These are phyloP conservation scores for Sibirionetta formosa DNA, from an alignment of 2,797 vertebrate genomes.

Conservation along the genomic window DNA sequence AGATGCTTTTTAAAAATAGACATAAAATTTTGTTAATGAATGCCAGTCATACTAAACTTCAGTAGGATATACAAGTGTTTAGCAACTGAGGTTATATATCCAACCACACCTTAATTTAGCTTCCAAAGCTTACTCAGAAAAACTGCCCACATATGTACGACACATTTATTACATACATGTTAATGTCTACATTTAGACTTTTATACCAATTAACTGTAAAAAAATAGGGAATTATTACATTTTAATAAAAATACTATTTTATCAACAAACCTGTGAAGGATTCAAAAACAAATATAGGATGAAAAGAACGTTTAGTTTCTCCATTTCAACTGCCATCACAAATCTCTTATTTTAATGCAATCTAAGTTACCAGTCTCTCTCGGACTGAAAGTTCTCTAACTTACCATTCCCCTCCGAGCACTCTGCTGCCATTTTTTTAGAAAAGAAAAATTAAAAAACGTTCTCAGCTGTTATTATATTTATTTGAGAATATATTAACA, in stretches of 20 bases:
- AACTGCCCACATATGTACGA: not conserved
- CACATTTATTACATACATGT: not conserved
- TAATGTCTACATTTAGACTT: not conserved
- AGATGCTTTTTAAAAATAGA: not conserved
- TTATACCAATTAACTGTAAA: not conserved
- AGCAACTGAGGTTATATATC: not conserved
- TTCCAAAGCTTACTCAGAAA: not conserved
- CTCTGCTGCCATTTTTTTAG: slow-evolving; percentile 81
- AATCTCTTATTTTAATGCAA: slow-evolving; percentile 43
- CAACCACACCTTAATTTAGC: not conserved
- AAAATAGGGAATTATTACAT: not conserved
- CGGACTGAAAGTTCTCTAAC: slow-evolving; percentile 74
- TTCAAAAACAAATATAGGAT: slow-evolving; percentile 15
- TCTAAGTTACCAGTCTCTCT: slow-evolving; percentile 60
- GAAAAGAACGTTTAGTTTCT: slow-evolving; percentile 1
- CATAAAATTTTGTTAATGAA: not conserved
- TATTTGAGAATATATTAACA: slow-evolving; percentile 63
- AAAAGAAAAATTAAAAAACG: slow-evolving; percentile 80
- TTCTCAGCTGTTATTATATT: slow-evolving; percentile 77
- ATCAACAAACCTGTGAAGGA: not conserved
- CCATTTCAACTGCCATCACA: not conserved
- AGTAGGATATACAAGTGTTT: not conserved
- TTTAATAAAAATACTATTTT: slow-evolving; percentile 1
- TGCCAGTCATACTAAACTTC: not conserved
- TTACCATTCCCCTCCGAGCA: slow-evolving; percentile 82